Evolutionary conservation across 2,888 invertebrate genomes (phyloP), one percentile per base, ranked within the genome.

Genomic region (Hoplodrina blanda): DNA sequence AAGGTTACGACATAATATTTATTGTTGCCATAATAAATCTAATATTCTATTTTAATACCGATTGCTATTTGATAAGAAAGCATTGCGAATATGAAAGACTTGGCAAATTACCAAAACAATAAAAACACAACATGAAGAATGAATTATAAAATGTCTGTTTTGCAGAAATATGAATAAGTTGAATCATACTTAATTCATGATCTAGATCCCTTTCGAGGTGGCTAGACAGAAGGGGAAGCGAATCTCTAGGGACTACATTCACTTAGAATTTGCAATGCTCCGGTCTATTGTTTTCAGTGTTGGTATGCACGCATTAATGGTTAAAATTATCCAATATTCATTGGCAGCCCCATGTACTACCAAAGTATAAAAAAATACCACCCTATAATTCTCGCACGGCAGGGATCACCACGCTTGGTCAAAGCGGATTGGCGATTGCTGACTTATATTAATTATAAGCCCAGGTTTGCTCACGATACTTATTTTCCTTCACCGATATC

Each of bases 141-240:
- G 60, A 75, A 62, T 19, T 66, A 60, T 33, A 53, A 55, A 59
- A 46, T 50, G n/a, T 56, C 50, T 46, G 49, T 68, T 64, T 50
- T 10, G 11, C 3, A 63, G 44, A 69, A 63, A 68, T 54, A 56
- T 54, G 44, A 70, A 70, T 69, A 60, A 61, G 54, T 46, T 76
- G 56, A 62, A 46, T 62, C 71, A 62, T 70, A 67, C 44, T 57
- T 61, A 57, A 66, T 78, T 81, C 61, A 62, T 37, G 44, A 78
- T 67, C 65, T 76, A 62, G 61, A 59, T 78, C 62, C 46, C 53
- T 79, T 66, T 52, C 41, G 63, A 60, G 17, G 33, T 60, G 44
- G n/a, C 11, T 52, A 75, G 63, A 63, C 53, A 54, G 66, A 11
- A 55, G 53, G 76, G 61, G 37, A 3, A 13, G 10, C 37, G 61